Evolutionary conservation across 2,113 vertebrate species (phyloP).

Genomic region (Gallinago media): DNA sequence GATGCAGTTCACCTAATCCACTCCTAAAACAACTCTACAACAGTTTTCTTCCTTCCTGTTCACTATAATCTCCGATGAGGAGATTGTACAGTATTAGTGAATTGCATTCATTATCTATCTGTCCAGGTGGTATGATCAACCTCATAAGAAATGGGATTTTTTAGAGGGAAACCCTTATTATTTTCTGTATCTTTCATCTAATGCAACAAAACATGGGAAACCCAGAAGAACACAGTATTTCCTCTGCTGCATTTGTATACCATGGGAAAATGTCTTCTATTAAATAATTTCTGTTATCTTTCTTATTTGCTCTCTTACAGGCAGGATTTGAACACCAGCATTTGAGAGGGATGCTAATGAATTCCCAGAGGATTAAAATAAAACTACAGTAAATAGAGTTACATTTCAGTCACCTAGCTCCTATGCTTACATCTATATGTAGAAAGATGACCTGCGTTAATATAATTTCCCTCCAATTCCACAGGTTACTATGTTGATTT

Average conservation of each 20-base stretch:
- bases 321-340: not conserved
- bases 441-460: not conserved
- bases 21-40: not conserved
- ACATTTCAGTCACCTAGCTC: not conserved
- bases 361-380: slow-evolving; percentile 20
- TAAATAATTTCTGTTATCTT: not conserved
- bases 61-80: not conserved
- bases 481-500: not conserved
- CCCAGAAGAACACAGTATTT: not conserved
- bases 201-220: not conserved
- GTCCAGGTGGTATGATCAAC: not conserved
- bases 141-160: not conserved
- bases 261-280: not conserved
- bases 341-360: slow-evolving; percentile 26
- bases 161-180: not conserved
- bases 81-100: not conserved
- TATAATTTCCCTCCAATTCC: not conserved
- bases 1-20: not conserved
- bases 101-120: not conserved
- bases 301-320: not conserved
- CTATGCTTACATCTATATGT: not conserved
- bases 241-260: not conserved
- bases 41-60: not conserved
- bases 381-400: not conserved
- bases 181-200: not conserved